These are phyloP conservation scores for Coelogynopora nodosa DNA, from an alignment of 2,888 invertebrate genomes.

Conservation along the genomic window DNA sequence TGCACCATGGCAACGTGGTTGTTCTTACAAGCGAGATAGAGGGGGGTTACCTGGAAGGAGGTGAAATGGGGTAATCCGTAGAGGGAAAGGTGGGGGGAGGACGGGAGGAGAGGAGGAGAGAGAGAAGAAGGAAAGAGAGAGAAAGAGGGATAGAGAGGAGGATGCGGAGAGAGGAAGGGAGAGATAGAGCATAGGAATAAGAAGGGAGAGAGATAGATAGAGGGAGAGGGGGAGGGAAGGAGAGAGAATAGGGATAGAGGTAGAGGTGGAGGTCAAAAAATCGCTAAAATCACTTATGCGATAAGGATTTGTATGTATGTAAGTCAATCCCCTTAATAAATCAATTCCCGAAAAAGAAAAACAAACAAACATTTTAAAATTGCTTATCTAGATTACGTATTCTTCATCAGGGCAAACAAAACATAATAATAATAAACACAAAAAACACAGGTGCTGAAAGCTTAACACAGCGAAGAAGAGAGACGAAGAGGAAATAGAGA, in stretches of 20 bases:
- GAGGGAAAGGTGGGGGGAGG: background rate
- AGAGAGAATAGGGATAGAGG: background rate
- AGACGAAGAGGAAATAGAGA: background rate
- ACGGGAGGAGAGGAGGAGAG: background rate
- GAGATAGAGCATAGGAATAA: background rate
- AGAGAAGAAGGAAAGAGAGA: background rate
- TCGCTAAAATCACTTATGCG: too few relatives aligned
- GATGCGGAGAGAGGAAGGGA: background rate
- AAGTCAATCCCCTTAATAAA: too few relatives aligned
- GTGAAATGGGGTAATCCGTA: background rate
- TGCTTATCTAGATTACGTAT: too few relatives aligned
- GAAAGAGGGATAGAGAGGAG: background rate
- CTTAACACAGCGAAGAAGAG: background rate
- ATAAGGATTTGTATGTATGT: too few relatives aligned
- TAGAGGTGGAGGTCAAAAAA: background rate
- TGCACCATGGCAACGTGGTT: constrained; percentile 61
- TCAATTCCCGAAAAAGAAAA: too few relatives aligned
- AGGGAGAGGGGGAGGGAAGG: background rate
- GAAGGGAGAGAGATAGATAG: background rate
- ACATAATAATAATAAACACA: too few relatives aligned
- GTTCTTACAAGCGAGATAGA: constrained; percentile 60
- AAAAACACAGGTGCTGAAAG: too few relatives aligned
- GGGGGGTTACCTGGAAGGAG: constrained; percentile 59
- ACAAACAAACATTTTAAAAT: too few relatives aligned
- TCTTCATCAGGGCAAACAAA: too few relatives aligned